Percentiles rank a stretch among this genome's conserved stretches.
These are phyloP conservation scores for Chlorodrepanis virens DNA, from an alignment of 2,113 vertebrate species.

Conservation along the genomic window DNA sequence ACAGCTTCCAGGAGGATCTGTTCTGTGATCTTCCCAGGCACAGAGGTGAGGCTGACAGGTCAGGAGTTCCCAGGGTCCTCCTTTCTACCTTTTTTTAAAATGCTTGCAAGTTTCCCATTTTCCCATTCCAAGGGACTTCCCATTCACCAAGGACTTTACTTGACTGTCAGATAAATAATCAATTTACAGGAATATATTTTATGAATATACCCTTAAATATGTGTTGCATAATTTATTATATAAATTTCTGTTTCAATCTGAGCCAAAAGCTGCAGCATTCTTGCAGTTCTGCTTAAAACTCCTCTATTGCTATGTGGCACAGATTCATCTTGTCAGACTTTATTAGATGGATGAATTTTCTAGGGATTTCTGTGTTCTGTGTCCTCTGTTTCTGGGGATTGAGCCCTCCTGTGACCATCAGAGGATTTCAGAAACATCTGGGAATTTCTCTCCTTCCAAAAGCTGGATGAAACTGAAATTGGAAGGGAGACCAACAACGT, in stretches of 20 bases:
- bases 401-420: background rate
- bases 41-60: background rate
- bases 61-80: background rate
- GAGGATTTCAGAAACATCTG: background rate
- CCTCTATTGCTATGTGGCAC: background rate
- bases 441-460: background rate
- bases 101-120: background rate
- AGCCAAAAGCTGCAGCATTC: background rate
- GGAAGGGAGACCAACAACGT: background rate
- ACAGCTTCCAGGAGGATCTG: background rate
- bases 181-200: background rate
- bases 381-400: background rate
- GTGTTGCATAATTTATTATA: background rate
- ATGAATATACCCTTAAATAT: background rate
- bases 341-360: background rate
- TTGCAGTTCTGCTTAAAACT: background rate
- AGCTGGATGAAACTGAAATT: background rate
- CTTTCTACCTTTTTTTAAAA: background rate
- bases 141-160: background rate
- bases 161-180: background rate
- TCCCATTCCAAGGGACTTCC: background rate
- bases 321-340: background rate
- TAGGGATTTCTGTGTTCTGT: background rate
- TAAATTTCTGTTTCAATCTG: background rate
- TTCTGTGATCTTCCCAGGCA: background rate